Percentiles rank a stretch among this genome's conserved stretches.
Evolutionary conservation across 2,113 vertebrate species (phyloP).

Genomic region (Vicugna pacos): DNA sequence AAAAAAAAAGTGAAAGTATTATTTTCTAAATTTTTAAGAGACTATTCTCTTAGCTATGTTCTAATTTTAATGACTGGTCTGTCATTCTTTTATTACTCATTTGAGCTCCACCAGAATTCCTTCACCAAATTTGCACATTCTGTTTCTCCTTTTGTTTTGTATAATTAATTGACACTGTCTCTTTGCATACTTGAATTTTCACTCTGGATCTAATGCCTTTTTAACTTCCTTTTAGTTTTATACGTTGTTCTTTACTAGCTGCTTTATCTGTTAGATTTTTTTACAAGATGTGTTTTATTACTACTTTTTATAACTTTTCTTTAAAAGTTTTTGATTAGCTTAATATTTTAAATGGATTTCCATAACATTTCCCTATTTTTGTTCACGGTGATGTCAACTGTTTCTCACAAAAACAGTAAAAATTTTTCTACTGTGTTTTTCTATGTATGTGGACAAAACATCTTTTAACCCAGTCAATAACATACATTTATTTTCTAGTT

Average conservation of each 20-base stretch:
- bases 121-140: conserved; percentile 60
- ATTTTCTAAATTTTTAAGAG: conserved; percentile 60
- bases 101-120: conserved; percentile 47
- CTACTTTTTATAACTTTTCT: background rate
- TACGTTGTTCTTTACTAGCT: background rate
- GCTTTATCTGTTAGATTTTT: conserved; percentile 56
- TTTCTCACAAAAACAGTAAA: background rate
- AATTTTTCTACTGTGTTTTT: background rate
- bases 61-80: conserved; percentile 63
- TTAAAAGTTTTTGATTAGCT: background rate
- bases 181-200: conserved; percentile 63
- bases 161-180: conserved; percentile 47
- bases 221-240: background rate
- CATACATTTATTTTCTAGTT: background rate
- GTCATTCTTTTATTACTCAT: conserved; percentile 60
- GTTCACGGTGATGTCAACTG: background rate
- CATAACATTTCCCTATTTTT: background rate
- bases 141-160: conserved; percentile 66
- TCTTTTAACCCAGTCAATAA: background rate
- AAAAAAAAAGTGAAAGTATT: background rate
- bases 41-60: conserved; percentile 22
- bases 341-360: background rate
- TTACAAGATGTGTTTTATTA: background rate
- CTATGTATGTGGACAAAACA: background rate
- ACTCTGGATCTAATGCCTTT: conserved; percentile 48